These are phyloP conservation scores for Pangasianodon hypophthalmus DNA, from an alignment of 2,113 vertebrate species.

Conservation along the genomic window DNA sequence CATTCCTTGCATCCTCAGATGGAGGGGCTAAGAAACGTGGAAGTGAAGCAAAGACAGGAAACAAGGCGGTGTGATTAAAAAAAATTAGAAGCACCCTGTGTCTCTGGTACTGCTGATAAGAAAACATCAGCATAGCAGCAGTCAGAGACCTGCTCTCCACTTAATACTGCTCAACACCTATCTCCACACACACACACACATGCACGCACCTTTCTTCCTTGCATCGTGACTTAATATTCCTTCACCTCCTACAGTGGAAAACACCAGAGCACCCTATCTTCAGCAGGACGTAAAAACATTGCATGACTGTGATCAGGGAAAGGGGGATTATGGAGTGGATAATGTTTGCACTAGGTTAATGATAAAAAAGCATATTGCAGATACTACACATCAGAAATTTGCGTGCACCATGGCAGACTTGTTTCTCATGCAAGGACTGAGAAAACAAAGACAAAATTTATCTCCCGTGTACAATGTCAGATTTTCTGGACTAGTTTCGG, in stretches of 20 bases:
- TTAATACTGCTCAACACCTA: neutral
- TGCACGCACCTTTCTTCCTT: conserved; percentile 24
- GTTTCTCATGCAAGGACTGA: no score
- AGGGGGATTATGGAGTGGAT: no score
- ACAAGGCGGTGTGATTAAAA: neutral
- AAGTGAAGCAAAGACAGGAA: neutral
- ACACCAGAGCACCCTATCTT: neutral
- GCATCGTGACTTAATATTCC: neutral
- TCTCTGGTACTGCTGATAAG: conserved; percentile 68
- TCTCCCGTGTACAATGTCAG: no score
- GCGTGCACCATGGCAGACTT: no score
- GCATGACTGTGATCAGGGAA: neutral
- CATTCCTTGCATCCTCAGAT: neutral
- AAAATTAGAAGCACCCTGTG: conserved; percentile 17
- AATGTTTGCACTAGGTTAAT: no score
- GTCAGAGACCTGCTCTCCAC: neutral
- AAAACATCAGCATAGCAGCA: conserved; percentile 52
- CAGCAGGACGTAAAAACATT: neutral
- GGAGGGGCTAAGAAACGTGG: neutral
- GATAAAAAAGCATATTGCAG: neutral
- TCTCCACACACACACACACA: conserved; percentile 20
- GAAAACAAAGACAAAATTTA: no score
- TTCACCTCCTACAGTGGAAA: conserved; percentile 4
- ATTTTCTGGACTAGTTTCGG: no score
- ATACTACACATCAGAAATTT: neutral